Percentiles rank a stretch among this genome's conserved stretches.
Conservation (phyloP, 2,888 invertebrate genomes). For the Drosophila lutescens region DNA sequence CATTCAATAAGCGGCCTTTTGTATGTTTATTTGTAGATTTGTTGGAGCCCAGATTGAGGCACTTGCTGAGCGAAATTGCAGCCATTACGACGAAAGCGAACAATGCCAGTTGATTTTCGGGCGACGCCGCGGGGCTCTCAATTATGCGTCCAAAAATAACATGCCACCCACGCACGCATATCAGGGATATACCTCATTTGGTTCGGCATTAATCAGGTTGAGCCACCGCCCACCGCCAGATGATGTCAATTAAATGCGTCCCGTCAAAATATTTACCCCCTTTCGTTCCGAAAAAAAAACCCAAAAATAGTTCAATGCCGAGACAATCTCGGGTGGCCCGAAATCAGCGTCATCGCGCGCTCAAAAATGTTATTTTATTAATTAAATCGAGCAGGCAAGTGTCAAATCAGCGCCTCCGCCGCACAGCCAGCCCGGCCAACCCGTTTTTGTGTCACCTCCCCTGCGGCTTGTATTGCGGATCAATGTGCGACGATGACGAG, state of each 20-base stretch:
- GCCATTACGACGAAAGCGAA: constrained; percentile 55
- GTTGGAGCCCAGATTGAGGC: constrained; percentile 20
- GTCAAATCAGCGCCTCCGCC: constrained; percentile 67
- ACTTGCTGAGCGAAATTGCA: constrained; percentile 47
- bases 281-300: not conserved
- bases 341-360: constrained; percentile 70
- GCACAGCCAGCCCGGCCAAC: not conserved
- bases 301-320: constrained; percentile 29
- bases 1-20: constrained; percentile 40
- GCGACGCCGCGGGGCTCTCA: constrained; percentile 28
- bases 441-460: constrained; percentile 4
- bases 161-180: constrained; percentile 46
- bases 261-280: constrained; percentile 57
- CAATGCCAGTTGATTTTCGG: constrained; percentile 63
- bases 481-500: constrained; percentile 60
- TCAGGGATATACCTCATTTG: constrained; percentile 73
- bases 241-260: constrained; percentile 61
- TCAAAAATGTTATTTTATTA: constrained; percentile 75
- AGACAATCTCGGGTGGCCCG: constrained; percentile 31
- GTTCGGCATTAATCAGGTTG: constrained; percentile 67
- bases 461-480: constrained; percentile 66
- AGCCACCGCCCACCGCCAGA: constrained; percentile 43
- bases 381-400: constrained; percentile 75
- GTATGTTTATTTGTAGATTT: constrained; percentile 27
- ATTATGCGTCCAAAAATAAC: constrained; percentile 57